Evolutionary conservation across 2,113 vertebrate species (phyloP).

Genomic region (Picathartes gymnocephalus): DNA sequence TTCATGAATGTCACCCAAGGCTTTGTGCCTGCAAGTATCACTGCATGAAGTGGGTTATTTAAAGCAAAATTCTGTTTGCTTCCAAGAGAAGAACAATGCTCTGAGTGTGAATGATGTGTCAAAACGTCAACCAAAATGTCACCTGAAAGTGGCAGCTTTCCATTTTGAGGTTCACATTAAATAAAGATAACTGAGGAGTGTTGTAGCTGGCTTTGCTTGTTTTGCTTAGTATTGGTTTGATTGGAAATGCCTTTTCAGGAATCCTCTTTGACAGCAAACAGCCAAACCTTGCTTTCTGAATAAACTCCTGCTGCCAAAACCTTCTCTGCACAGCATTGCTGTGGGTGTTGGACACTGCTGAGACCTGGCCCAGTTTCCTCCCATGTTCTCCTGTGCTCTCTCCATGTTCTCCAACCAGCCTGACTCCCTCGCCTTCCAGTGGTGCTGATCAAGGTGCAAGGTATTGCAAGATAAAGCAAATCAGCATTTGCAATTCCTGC

Average conservation of each 20-base stretch:
- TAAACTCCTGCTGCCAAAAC: not conserved
- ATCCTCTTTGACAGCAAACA: not conserved
- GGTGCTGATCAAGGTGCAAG: not conserved
- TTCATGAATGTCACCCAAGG: not conserved
- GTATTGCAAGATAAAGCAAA: not conserved
- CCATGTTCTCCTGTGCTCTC: not conserved
- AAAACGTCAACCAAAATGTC: not conserved
- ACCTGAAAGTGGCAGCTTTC: not conserved
- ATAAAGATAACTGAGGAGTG: not conserved
- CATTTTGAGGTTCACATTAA: not conserved
- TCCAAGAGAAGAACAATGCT: slow-evolving; percentile 4
- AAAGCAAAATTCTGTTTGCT: slow-evolving; percentile 20
- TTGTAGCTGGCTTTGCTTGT: not conserved
- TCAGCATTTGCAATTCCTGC: not conserved
- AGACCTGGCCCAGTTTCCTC: not conserved
- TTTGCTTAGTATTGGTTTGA: not conserved
- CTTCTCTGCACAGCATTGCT: not conserved
- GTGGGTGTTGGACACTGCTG: not conserved
- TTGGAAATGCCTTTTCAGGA: not conserved
- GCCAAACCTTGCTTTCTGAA: not conserved
- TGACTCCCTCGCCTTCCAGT: not conserved
- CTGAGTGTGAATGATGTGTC: slow-evolving; percentile 7
- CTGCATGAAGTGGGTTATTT: not conserved
- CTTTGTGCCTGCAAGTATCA: not conserved
- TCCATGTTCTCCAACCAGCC: fast-evolving